A percentile compares a stretch with the other conserved stretches of the same genome.
Conservation (phyloP, 2,888 invertebrate species). For the Phorcus lineatus region DNA sequence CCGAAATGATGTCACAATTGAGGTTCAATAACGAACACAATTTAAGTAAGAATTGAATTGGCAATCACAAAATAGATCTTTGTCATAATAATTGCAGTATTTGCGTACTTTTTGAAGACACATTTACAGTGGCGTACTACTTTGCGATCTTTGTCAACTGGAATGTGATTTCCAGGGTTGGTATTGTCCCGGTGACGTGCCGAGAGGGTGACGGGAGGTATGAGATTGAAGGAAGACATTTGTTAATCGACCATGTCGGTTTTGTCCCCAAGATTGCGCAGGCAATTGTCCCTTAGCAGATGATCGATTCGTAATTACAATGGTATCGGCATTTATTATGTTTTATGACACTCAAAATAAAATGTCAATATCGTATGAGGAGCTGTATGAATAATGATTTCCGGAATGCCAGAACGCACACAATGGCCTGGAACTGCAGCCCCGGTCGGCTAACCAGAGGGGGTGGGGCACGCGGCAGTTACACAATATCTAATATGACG, state of each 20-base stretch:
- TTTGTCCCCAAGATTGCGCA: neutral
- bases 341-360: slow-evolving; percentile 15
- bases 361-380: slow-evolving; percentile 8
- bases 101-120: too few species aligned
- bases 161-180: neutral
- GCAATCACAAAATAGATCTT: too few species aligned
- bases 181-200: neutral
- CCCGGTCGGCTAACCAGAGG: neutral
- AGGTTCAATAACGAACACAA: too few species aligned
- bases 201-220: neutral
- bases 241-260: neutral
- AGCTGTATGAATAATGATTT: neutral
- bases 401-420: neutral
- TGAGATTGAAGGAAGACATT: neutral
- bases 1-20: too few species aligned
- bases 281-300: neutral
- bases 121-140: too few species aligned
- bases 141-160: neutral
- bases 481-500: neutral
- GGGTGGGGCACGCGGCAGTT: neutral
- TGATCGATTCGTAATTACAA: slow-evolving; percentile 8
- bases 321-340: slow-evolving; percentile 4
- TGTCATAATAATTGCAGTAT: too few species aligned
- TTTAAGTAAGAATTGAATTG: too few species aligned
- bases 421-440: neutral